A percentile compares a stretch with the other conserved stretches of the same genome.
These are phyloP conservation scores for Apostichopus parvimensis DNA, from an alignment of 35 echinoderm and acorn worm genomes.

Conservation along the genomic window DNA sequence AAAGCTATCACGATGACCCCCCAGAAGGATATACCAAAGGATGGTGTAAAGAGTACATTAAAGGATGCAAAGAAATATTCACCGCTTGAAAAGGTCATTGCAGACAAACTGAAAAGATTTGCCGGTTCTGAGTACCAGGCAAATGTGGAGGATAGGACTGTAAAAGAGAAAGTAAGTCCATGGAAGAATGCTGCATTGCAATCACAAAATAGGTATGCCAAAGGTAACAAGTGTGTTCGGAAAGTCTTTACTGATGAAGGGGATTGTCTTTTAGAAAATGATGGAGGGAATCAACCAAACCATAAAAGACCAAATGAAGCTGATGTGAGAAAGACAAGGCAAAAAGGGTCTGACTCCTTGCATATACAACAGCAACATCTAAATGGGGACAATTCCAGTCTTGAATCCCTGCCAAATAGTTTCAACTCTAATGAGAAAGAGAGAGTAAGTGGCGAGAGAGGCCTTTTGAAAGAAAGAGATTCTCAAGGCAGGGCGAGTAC, in stretches of 20 bases:
- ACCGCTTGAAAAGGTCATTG: slow-evolving; percentile 8
- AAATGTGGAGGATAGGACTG: background rate
- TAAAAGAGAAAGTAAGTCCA: slow-evolving; percentile 2
- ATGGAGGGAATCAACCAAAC: background rate
- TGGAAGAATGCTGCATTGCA: slow-evolving; percentile 39
- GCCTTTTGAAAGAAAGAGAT: background rate
- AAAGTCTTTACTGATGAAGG: slow-evolving; percentile 19
- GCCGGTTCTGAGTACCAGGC: background rate
- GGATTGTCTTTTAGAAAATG: background rate
- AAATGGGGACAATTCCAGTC: background rate
- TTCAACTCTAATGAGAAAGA: background rate
- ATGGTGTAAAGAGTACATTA: background rate
- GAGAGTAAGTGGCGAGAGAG: background rate
- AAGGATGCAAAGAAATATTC: background rate
- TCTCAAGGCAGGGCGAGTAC: background rate
- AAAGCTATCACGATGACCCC: slow-evolving; percentile 36
- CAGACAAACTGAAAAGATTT: slow-evolving; percentile 17
- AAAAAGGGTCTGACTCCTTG: background rate
- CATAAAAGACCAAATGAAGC: background rate
- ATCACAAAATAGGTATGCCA: background rate
- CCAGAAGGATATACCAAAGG: background rate
- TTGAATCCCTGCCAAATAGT: background rate
- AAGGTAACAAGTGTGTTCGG: slow-evolving; percentile 29
- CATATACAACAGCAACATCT: no score
- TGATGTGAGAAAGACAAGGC: background rate